A percentile compares a stretch with the other conserved stretches of the same genome.
phyloP scores from a whole-genome alignment of 2,113 vertebrate species.

The Festucalex cinctus region DNA sequence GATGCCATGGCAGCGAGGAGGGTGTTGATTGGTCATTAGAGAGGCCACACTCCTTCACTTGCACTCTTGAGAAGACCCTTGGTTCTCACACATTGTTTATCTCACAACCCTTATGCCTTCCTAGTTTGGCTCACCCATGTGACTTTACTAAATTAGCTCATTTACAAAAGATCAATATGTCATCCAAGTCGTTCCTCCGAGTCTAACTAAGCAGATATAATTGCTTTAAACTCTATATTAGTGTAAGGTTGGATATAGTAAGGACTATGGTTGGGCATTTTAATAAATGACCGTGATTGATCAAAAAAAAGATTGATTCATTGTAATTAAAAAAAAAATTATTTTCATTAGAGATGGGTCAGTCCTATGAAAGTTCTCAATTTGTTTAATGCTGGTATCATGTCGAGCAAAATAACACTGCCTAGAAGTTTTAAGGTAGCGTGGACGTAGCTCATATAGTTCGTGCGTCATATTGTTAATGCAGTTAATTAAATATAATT shows the following conservation, averaged over 20 bases:
- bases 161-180: slow-evolving; percentile 28
- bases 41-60: slow-evolving; percentile 62
- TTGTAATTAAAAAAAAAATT: too few relatives aligned
- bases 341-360: too few relatives aligned
- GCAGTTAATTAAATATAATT: neutral
- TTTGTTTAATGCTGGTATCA: too few relatives aligned
- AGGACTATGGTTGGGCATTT: neutral
- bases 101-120: slow-evolving; percentile 34
- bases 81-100: slow-evolving; percentile 62
- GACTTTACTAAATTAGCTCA: slow-evolving; percentile 55
- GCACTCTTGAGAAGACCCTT: slow-evolving; percentile 53
- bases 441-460: too few relatives aligned
- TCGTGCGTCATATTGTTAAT: too few relatives aligned
- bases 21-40: slow-evolving; percentile 78
- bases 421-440: too few relatives aligned
- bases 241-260: neutral
- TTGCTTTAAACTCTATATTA: slow-evolving; percentile 21
- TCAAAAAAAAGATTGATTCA: neutral
- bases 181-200: slow-evolving; percentile 23
- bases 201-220: slow-evolving; percentile 29
- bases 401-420: too few relatives aligned
- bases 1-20: slow-evolving; percentile 66
- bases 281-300: neutral
- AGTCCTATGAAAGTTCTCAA: too few relatives aligned
- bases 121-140: slow-evolving; percentile 38